Evolutionary conservation across 2,113 vertebrate species (phyloP).

Genomic region (Pandion haliaetus): DNA sequence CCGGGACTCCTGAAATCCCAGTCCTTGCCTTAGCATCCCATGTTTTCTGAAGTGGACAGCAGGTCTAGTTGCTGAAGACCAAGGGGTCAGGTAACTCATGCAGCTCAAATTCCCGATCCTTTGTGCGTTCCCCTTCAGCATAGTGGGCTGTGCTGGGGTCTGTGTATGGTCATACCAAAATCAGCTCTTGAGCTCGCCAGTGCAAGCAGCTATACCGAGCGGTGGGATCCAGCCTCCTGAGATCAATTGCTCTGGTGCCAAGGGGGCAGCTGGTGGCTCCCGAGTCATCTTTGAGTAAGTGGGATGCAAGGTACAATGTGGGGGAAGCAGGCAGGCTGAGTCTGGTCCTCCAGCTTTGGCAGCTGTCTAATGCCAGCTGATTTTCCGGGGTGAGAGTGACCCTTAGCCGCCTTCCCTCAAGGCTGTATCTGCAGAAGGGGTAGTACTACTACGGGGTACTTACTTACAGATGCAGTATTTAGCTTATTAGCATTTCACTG

Average conservation of each 20-base stretch:
- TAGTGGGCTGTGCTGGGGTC: not conserved
- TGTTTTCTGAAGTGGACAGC: not conserved
- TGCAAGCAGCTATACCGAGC: fast-evolving
- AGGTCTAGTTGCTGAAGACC: not conserved
- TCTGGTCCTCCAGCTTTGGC: not conserved
- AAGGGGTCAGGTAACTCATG: not conserved
- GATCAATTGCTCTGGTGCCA: not conserved
- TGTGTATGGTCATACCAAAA: not conserved
- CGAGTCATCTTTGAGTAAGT: not conserved
- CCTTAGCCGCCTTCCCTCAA: not conserved
- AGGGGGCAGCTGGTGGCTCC: not conserved
- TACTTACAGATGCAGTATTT: not conserved
- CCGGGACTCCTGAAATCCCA: not conserved
- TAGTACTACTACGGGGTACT: fast-evolving
- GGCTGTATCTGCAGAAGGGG: not conserved
- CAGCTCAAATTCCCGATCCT: not conserved
- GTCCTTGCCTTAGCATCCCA: not conserved
- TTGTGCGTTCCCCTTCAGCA: not conserved
- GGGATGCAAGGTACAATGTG: not conserved
- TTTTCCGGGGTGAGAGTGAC: not conserved
- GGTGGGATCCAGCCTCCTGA: not conserved
- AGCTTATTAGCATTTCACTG: not conserved
- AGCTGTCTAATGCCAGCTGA: not conserved
- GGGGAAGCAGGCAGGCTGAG: not conserved
- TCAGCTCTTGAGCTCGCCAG: not conserved